phyloP scores from a whole-genome alignment of 2,113 vertebrate genomes.

The Phrynocephalus versicolor region DNA sequence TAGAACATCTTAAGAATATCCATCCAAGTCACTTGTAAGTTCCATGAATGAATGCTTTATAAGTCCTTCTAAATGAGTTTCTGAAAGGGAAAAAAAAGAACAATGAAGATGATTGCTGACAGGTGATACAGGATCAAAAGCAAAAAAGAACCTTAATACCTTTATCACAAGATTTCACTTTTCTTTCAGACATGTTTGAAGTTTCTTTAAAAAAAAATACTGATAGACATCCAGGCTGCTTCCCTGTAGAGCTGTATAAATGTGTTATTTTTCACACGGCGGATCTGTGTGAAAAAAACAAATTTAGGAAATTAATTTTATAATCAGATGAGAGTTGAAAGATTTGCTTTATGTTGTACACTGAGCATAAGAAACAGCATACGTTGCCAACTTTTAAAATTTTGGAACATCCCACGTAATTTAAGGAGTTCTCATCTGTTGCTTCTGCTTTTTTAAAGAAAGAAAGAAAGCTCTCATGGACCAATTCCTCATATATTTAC shows the following conservation, averaged over 20 bases:
- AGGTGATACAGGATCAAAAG: slow-evolving; percentile 31
- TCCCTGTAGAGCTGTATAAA: neutral
- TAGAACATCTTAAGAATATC: slow-evolving; percentile 17
- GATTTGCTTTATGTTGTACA: neutral
- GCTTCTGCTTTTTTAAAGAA: neutral
- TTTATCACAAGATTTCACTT: neutral
- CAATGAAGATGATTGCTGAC: neutral
- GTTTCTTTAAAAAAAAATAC: neutral
- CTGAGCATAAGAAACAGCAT: neutral
- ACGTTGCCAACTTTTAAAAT: neutral
- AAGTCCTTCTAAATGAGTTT: slow-evolving; percentile 16
- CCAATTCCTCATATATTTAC: neutral
- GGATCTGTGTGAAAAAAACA: neutral
- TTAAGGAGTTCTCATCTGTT: neutral
- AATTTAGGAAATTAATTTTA: slow-evolving; percentile 6
- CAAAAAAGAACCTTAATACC: neutral
- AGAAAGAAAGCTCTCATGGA: neutral
- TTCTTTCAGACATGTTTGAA: neutral
- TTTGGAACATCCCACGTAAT: accelerated
- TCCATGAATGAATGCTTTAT: slow-evolving; percentile 26
- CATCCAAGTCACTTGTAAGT: neutral
- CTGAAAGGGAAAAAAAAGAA: neutral
- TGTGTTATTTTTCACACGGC: neutral
- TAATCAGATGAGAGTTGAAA: neutral
- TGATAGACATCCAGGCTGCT: neutral